Base-by-base conservation (phyloP, 1,140 invertebrate genomes). In the Catajapyx aquilonaris region DNA sequence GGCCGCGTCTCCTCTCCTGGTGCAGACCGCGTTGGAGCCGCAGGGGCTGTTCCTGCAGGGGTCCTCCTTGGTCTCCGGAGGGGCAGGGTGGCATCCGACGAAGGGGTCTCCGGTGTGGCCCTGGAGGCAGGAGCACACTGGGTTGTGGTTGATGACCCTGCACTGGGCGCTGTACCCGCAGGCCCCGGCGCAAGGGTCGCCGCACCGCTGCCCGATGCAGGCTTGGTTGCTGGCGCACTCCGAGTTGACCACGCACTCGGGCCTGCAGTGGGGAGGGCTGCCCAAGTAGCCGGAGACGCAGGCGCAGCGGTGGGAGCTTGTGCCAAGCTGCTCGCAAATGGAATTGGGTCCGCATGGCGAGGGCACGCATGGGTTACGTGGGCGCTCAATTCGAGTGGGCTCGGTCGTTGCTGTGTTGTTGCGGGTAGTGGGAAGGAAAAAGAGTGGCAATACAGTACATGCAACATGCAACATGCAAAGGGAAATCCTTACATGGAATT, bases 101-200 rank as follows among this genome's bases (percentile, higher is more conserved):
- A 81, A 81, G 15, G 81, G 79, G 52, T 87, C 79, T 30, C 81
- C 81, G 55, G 73, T 71, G 50, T 65, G 81, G 5, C 78, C 79
- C 22, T 62, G 46, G 30, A 73, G 56, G 49, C 83, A 87, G 41
- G 68, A 76, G 46, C 83, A 87, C 46, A 76, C 69, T 2, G 81
- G 74, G 9, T 72, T 76, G 48, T 88, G 81, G 41, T 79, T 78
- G 4, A 81, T 68, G 5, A 84, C 76, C 41, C 72, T 62, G 49
- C 84, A 88, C 47, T 73, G 66, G 18, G 77, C 76, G 56, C 81
- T 81, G 36, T 61, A 61, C 19, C 81, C 81, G 54, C 83, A 88
- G 19, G 68, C 68, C 41, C 68, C 63, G 9, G 62, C 52, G 47
- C 81, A 86, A 1, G 80, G 79, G 52, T 81, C 68, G 30, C 67